Evolutionary conservation across 2,797 vertebrate genomes (phyloP).

Genomic region (Poeciliopsis infans): DNA sequence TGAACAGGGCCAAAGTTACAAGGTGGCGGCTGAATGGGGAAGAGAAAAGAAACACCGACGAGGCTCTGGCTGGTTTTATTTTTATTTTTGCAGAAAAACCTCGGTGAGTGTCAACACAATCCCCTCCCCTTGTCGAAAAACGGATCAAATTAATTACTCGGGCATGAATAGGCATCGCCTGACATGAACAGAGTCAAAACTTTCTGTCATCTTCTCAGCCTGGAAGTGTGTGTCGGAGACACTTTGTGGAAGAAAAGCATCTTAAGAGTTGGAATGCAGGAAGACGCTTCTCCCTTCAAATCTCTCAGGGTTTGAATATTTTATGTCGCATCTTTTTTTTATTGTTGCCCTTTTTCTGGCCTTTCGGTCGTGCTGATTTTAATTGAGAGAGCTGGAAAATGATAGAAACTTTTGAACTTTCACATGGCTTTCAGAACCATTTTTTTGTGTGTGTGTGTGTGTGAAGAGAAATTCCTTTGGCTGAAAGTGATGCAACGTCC

Average conservation of each 20-base stretch:
- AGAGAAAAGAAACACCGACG: background rate
- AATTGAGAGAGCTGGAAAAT: constrained; percentile 13
- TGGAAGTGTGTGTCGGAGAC: constrained; percentile 19
- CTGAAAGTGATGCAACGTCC: background rate
- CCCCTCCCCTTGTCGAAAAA: background rate
- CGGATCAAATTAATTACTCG: background rate
- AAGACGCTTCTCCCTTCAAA: constrained; percentile 28
- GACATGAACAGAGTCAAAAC: background rate
- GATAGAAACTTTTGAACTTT: constrained; percentile 16
- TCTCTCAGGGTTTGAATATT: constrained; percentile 52
- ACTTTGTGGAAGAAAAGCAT: constrained; percentile 43
- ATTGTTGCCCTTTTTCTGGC: constrained; percentile 21
- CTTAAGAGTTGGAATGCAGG: constrained; percentile 32
- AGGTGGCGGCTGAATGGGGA: background rate
- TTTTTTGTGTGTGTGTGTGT: background rate
- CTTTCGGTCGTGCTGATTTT: constrained; percentile 9
- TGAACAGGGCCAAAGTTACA: constrained; percentile 6
- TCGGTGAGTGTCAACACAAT: background rate
- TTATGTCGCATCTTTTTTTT: constrained; percentile 47
- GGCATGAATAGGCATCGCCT: background rate
- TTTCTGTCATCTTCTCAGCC: constrained; percentile 21
- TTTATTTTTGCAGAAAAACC: background rate
- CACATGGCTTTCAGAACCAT: constrained; percentile 36
- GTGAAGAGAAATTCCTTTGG: constrained; percentile 7
- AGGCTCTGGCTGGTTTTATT: background rate